These are phyloP conservation scores for Malthinus seriepunctatus DNA, from an alignment of 2,888 invertebrate species.

Conservation along the genomic window DNA sequence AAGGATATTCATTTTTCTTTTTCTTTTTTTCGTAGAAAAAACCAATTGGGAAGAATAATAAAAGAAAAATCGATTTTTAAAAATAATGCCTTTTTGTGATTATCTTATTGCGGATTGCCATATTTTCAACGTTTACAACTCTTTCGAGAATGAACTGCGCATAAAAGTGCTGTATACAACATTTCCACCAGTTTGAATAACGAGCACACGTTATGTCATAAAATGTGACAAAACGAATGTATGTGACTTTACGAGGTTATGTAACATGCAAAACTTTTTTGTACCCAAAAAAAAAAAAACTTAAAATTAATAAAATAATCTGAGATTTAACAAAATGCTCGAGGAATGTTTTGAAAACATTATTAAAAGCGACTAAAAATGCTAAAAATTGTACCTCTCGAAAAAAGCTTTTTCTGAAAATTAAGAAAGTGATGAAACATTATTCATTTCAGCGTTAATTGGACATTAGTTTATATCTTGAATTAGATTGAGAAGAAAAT, in stretches of 20 bases:
- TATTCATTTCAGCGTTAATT: constrained; percentile 41
- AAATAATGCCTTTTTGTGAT: background rate
- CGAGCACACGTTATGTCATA: constrained; percentile 32
- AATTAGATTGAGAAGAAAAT: constrained; percentile 29
- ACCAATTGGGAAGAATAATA: too few species aligned
- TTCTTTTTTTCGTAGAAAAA: too few species aligned
- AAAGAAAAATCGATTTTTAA: too few species aligned
- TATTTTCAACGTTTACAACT: constrained; percentile 40
- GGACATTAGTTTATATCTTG: constrained; percentile 35
- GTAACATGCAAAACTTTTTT: constrained; percentile 4
- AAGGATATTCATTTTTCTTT: constrained; percentile 16
- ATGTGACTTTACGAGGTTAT: constrained; percentile 16
- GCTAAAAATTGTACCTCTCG: background rate
- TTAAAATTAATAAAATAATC: background rate
- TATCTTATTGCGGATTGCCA: constrained; percentile 22
- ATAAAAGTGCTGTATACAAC: constrained; percentile 39
- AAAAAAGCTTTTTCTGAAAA: constrained; percentile 24
- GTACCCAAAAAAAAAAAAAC: constrained; percentile 2
- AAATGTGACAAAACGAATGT: constrained; percentile 31
- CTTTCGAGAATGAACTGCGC: constrained; percentile 37
- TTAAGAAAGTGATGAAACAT: constrained; percentile 36
- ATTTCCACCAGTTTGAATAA: constrained; percentile 30
- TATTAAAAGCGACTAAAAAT: background rate
- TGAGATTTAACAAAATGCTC: background rate
- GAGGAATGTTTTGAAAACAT: background rate